Percentiles rank a stretch among this genome's conserved stretches.
phyloP scores from a whole-genome alignment of 2,888 invertebrate species.

The Gymnosoma rotundatum region DNA sequence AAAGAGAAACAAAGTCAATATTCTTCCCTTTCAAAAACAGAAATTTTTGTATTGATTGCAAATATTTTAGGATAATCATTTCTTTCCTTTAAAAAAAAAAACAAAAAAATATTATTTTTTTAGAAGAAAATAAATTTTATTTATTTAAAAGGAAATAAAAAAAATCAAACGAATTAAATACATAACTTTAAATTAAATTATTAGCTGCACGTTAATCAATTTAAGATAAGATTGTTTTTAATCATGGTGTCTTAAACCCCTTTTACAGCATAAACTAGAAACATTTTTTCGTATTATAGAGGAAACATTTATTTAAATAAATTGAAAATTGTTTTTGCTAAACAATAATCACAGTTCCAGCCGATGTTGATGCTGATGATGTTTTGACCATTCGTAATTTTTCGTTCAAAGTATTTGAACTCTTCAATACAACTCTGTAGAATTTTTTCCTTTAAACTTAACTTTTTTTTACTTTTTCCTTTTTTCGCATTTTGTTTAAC shows the following conservation, averaged over 20 bases:
- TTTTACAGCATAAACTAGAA: too few species aligned
- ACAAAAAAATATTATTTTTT: too few species aligned
- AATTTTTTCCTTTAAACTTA: background rate
- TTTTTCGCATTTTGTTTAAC: background rate
- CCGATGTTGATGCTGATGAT: background rate
- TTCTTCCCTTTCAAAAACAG: background rate
- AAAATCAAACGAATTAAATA: background rate
- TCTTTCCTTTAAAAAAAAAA: background rate
- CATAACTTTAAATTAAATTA: too few species aligned
- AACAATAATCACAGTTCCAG: too few species aligned
- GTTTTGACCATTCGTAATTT: background rate
- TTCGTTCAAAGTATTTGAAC: background rate
- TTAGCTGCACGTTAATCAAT: too few species aligned
- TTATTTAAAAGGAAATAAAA: background rate
- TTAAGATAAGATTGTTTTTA: too few species aligned
- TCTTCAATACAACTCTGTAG: background rate
- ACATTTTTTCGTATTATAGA: too few species aligned
- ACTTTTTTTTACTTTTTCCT: background rate
- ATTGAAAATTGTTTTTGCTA: too few species aligned
- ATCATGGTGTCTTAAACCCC: too few species aligned
- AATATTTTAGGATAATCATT: conserved; percentile 1
- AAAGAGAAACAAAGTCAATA: background rate
- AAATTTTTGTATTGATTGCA: background rate
- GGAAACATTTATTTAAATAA: too few species aligned
- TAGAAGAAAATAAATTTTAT: background rate